Conservation (phyloP, 1,140 invertebrate genomes). For the Dendroctonus ponderosae region DNA sequence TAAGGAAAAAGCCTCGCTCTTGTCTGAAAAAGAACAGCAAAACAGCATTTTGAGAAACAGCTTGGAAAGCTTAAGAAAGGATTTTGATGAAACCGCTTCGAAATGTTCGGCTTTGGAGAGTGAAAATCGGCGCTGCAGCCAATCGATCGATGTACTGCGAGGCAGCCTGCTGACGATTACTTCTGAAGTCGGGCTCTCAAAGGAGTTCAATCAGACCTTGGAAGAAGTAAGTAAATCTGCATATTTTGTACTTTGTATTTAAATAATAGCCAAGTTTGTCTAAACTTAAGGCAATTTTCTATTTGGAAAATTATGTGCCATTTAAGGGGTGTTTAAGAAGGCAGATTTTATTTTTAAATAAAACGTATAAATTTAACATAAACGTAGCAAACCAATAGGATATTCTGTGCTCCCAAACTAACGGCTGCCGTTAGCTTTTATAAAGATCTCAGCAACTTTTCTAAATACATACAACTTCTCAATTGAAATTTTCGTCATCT, state of each 20-base stretch:
- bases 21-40: constrained; percentile 25
- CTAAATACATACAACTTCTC: no score
- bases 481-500: no score
- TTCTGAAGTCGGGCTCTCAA: constrained; percentile 19
- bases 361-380: no score
- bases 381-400: no score
- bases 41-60: constrained; percentile 16
- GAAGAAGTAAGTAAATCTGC: constrained; percentile 35
- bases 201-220: constrained; percentile 17
- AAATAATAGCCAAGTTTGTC: neutral
- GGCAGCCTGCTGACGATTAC: constrained; percentile 17
- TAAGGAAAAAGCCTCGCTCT: constrained; percentile 8
- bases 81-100: constrained; percentile 19
- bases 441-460: no score
- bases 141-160: constrained; percentile 32
- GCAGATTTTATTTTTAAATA: no score
- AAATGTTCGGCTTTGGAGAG: constrained; percentile 27
- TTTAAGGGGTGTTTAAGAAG: no score
- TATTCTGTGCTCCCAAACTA: no score
- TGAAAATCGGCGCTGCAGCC: constrained; percentile 26
- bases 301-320: no score
- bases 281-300: no score
- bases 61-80: constrained; percentile 23
- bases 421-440: no score
- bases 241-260: neutral